These are phyloP conservation scores for Microctonus hyperodae DNA, from an alignment of 2,888 invertebrate genomes.

Conservation along the genomic window DNA sequence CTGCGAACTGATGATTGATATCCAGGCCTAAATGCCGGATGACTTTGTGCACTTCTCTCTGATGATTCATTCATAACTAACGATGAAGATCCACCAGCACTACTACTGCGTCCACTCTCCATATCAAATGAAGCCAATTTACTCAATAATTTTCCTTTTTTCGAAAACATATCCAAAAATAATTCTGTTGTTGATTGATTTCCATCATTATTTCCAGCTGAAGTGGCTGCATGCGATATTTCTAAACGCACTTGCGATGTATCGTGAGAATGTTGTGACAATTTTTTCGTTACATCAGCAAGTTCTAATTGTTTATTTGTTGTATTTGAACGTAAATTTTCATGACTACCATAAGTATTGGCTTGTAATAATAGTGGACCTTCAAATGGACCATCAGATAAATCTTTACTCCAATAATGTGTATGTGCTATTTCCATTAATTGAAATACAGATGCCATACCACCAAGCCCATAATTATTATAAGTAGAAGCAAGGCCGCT, in stretches of 20 bases:
- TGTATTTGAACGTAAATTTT: conserved; percentile 71
- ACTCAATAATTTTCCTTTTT: conserved; percentile 87
- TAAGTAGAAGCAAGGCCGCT: conserved; percentile 92
- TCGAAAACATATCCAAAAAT: conserved; percentile 92
- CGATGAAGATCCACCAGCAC: conserved; percentile 48
- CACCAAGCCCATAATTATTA: conserved; percentile 92
- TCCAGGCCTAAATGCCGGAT: conserved; percentile 77
- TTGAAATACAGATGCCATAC: conserved; percentile 97
- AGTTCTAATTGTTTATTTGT: conserved; percentile 62
- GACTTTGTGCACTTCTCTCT: conserved; percentile 82
- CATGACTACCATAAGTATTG: conserved; percentile 74
- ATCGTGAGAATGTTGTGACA: conserved; percentile 67
- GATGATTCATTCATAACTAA: conserved; percentile 64
- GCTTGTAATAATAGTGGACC: conserved; percentile 66
- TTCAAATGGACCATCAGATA: conserved; percentile 67
- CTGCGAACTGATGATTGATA: conserved; percentile 82
- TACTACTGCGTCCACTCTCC: conserved; percentile 66
- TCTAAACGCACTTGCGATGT: conserved; percentile 69
- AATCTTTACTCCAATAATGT: conserved; percentile 94
- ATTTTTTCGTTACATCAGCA: conserved; percentile 69
- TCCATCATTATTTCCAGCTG: conserved; percentile 66
- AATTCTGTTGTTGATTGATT: conserved; percentile 87
- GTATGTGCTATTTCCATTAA: conserved; percentile 98
- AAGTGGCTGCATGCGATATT: conserved; percentile 69
- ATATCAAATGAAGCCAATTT: conserved; percentile 90